phyloP scores from a whole-genome alignment of 2,797 vertebrate genomes.

The Menidia menidia region DNA sequence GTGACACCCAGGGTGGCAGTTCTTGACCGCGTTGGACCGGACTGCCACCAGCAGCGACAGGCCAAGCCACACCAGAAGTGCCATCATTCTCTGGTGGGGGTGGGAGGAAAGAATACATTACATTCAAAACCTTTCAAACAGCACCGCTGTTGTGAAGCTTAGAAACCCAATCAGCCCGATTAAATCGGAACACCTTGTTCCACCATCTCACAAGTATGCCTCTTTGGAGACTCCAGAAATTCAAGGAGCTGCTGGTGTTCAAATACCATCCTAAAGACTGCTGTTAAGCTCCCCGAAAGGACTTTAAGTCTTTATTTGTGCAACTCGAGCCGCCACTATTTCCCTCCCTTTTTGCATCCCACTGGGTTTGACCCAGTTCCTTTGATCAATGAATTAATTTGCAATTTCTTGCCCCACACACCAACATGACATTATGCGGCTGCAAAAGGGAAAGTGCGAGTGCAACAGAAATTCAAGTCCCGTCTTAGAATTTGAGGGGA shows the following conservation, averaged over 20 bases:
- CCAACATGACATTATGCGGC: slow-evolving; percentile 15
- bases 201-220: slow-evolving; percentile 2
- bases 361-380: slow-evolving; percentile 62
- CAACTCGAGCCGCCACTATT: slow-evolving; percentile 50
- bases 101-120: slow-evolving; percentile 5
- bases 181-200: not conserved
- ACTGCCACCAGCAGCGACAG: slow-evolving; percentile 78
- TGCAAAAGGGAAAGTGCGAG: slow-evolving; percentile 7
- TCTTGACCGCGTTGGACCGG: slow-evolving; percentile 76
- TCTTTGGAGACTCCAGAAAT: slow-evolving; percentile 15
- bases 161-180: not conserved
- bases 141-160: not conserved
- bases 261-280: slow-evolving; percentile 21
- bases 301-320: slow-evolving; percentile 41
- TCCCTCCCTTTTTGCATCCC: slow-evolving; percentile 43
- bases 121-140: not conserved
- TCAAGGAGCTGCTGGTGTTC: slow-evolving; percentile 1
- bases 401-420: slow-evolving; percentile 49
- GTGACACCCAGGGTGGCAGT: slow-evolving; percentile 90
- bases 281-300: slow-evolving; percentile 31
- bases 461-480: not conserved
- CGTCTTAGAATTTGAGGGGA: not conserved
- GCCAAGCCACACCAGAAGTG: slow-evolving; percentile 73
- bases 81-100: slow-evolving; percentile 82
- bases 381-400: slow-evolving; percentile 71